Evolutionary conservation across 35 echinoderm and acorn worm species (phyloP).

Genomic region (Patiria miniata): DNA sequence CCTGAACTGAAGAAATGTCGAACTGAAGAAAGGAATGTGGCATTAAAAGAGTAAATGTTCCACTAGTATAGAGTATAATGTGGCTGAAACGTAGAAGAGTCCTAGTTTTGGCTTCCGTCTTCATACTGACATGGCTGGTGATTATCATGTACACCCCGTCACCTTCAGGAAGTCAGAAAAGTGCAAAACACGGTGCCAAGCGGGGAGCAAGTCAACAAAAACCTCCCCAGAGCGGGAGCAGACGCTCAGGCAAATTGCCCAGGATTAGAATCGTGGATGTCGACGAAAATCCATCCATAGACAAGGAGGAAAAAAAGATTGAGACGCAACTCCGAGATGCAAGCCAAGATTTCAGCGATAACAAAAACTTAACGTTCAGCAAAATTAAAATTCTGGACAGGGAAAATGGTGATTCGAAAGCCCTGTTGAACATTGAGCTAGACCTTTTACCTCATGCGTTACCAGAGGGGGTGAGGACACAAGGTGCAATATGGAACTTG

Average conservation of each 20-base stretch:
- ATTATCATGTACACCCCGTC: conserved; percentile 40
- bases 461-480: conserved; percentile 4
- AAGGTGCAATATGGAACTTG: conserved; percentile 57
- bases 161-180: neutral
- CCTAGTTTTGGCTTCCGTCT: neutral
- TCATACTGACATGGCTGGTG: conserved; percentile 40
- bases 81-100: conserved; percentile 50
- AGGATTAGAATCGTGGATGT: conserved; percentile 1
- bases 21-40: too few relatives aligned
- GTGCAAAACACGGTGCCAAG: conserved; percentile 13
- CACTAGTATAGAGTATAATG: conserved; percentile 14
- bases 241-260: neutral
- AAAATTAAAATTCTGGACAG: neutral
- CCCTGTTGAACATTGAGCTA: conserved; percentile 28
- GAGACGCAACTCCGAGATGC: neutral
- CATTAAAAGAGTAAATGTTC: too few relatives aligned
- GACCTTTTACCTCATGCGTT: conserved; percentile 42
- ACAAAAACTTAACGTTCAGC: neutral
- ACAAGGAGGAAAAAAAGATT: conserved; percentile 20
- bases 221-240: neutral
- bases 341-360: neutral
- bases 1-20: too few relatives aligned
- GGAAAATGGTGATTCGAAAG: neutral
- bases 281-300: neutral
- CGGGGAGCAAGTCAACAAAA: neutral